Evolutionary conservation across 2,888 invertebrate species (phyloP).

Genomic region (Rotaria macrura): DNA sequence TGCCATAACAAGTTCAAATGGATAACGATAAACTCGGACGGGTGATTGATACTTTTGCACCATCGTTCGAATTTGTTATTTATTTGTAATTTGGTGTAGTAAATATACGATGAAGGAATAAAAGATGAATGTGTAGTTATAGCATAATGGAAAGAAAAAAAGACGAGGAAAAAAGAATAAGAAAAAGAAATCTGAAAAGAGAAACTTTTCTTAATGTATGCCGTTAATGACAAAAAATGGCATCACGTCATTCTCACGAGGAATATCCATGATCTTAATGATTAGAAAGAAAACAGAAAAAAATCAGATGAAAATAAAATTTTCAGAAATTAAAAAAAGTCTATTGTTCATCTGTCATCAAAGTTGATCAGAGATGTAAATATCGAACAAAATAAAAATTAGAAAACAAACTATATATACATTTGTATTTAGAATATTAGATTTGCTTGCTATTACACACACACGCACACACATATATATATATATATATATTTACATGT

Average conservation of each 20-base stretch:
- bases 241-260: background rate
- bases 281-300: background rate
- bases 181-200: background rate
- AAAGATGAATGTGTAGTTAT: background rate
- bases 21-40: constrained; percentile 81
- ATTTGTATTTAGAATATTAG: background rate
- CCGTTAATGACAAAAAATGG: background rate
- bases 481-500: background rate
- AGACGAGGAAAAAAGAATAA: background rate
- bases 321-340: background rate
- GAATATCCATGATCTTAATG: background rate
- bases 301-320: background rate
- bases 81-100: background rate
- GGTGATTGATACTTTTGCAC: constrained; percentile 90
- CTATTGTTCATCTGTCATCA: background rate
- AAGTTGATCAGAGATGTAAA: background rate
- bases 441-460: no score
- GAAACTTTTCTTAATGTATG: background rate
- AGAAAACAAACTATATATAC: no score
- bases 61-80: constrained; percentile 55
- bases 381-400: background rate
- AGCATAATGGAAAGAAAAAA: background rate
- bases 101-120: background rate
- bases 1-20: constrained; percentile 89
- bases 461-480: no score